Evolutionary conservation across 2,888 invertebrate genomes (phyloP).

Genomic region (Cancer borealis): DNA sequence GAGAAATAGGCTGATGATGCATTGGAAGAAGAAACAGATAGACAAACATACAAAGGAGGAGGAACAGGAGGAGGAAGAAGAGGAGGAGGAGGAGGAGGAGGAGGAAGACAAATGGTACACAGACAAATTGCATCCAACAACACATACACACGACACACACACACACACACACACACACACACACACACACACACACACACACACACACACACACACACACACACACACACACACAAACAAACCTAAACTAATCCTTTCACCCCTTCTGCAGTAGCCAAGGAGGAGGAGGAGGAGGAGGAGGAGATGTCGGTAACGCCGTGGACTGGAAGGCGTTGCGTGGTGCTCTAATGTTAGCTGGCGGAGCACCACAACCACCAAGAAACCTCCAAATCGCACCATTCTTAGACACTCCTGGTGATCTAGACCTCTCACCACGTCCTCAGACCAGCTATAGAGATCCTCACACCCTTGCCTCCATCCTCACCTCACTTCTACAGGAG

Average conservation of each 20-base stretch:
- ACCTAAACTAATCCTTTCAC: background rate
- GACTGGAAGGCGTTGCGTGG: background rate
- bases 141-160: background rate
- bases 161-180: background rate
- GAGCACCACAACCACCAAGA: background rate
- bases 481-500: conserved; percentile 41
- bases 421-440: background rate
- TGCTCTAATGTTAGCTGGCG: background rate
- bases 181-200: background rate
- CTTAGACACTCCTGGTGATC: background rate
- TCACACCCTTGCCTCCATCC: conserved; percentile 18
- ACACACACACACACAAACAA: background rate
- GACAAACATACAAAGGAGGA: background rate
- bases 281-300: background rate
- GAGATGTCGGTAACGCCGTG: background rate
- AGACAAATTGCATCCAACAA: background rate
- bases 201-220: background rate
- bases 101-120: background rate
- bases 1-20: background rate
- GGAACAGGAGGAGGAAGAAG: background rate
- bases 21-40: background rate
- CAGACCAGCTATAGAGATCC: background rate
- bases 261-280: background rate
- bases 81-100: background rate
- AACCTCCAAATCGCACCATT: background rate